phyloP scores from a whole-genome alignment of 2,888 invertebrate species.

The Parochlus steinenii region DNA sequence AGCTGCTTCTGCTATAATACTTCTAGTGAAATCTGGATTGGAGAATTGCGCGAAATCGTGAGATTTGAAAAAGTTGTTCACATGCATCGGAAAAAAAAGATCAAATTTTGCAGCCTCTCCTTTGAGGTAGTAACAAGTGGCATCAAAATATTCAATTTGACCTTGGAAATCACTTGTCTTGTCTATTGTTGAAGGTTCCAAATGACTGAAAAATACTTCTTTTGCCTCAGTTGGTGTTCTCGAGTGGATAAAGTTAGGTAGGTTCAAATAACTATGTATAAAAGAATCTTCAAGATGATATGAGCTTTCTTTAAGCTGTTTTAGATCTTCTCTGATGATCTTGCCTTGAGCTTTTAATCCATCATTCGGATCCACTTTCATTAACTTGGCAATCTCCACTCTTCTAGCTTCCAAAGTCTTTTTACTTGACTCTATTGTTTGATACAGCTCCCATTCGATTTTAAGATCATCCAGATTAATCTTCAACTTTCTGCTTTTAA shows the following conservation, averaged over 20 bases:
- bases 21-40: constrained; percentile 63
- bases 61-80: constrained; percentile 28
- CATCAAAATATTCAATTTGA: constrained; percentile 40
- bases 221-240: constrained; percentile 34
- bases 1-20: constrained; percentile 54
- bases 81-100: constrained; percentile 27
- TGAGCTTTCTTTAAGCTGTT: constrained; percentile 40
- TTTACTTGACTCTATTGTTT: constrained; percentile 35
- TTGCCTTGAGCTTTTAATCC: constrained; percentile 37
- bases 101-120: constrained; percentile 58
- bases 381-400: constrained; percentile 31
- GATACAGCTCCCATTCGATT: constrained; percentile 43
- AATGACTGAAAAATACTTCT: constrained; percentile 7
- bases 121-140: constrained; percentile 42
- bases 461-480: constrained; percentile 39
- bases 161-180: constrained; percentile 25
- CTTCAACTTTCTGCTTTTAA: constrained; percentile 36
- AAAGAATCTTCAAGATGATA: constrained; percentile 60
- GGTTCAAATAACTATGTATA: constrained; percentile 40
- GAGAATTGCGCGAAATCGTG: constrained; percentile 45
- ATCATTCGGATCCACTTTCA: constrained; percentile 32
- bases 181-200: constrained; percentile 20
- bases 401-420: constrained; percentile 35
- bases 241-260: constrained; percentile 54
- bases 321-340: constrained; percentile 43